Percentiles rank a stretch among this genome's conserved stretches.
These are phyloP conservation scores for Psittacula cyanocephala DNA, from an alignment of 2,113 vertebrate genomes.

Conservation along the genomic window DNA sequence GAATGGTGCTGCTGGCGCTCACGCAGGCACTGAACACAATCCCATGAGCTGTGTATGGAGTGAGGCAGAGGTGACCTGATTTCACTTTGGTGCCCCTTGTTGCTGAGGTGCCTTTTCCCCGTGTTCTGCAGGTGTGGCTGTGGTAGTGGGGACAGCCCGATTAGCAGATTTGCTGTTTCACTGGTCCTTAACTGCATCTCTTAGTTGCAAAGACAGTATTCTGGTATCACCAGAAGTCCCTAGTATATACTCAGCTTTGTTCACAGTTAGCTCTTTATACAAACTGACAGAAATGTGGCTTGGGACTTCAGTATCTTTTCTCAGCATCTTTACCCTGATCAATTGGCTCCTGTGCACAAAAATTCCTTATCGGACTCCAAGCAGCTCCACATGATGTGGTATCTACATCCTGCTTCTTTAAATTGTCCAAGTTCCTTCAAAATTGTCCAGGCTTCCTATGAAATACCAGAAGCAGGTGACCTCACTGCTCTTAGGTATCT, in stretches of 20 bases:
- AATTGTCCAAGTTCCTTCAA: neutral
- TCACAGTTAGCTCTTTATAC: neutral
- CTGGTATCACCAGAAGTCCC: neutral
- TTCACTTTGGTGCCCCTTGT: rapidly evolving
- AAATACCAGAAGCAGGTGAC: neutral
- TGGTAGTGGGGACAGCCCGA: neutral
- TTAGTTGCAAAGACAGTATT: neutral
- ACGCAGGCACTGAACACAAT: neutral
- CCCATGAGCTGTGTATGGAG: neutral
- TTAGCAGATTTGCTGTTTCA: neutral
- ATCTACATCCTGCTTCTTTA: neutral
- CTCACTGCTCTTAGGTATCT: neutral
- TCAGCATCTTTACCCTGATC: neutral
- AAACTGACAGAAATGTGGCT: neutral
- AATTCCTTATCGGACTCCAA: neutral
- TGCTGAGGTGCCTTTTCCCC: neutral
- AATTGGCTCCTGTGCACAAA: neutral
- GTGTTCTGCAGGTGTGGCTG: neutral
- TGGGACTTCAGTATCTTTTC: neutral
- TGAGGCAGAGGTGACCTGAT: neutral
- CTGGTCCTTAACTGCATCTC: neutral
- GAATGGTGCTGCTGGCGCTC: neutral
- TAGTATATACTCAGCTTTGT: neutral
- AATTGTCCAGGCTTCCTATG: neutral
- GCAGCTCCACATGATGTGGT: neutral